A percentile compares a stretch with the other conserved stretches of the same genome.
These are phyloP conservation scores for Drosophila monieri DNA, from an alignment of 2,888 invertebrate genomes.

Conservation along the genomic window DNA sequence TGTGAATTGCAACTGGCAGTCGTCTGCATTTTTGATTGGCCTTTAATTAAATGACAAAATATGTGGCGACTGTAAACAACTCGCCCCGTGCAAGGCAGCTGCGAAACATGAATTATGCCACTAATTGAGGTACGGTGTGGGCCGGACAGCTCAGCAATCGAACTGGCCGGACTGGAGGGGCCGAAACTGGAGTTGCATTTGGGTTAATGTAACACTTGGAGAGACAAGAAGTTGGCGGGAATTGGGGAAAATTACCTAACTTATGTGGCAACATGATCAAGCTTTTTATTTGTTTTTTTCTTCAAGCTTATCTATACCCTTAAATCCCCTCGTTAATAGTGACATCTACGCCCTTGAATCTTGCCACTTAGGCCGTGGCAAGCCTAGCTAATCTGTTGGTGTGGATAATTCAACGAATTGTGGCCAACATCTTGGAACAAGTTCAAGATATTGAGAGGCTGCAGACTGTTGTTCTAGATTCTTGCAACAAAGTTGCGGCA, in stretches of 20 bases:
- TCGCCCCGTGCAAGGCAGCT: slow-evolving; percentile 50
- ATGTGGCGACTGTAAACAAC: slow-evolving; percentile 69
- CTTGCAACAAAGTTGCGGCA: slow-evolving; percentile 72
- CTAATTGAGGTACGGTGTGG: slow-evolving; percentile 68
- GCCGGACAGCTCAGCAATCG: slow-evolving; percentile 26
- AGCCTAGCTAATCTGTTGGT: slow-evolving; percentile 28
- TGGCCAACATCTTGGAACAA: slow-evolving; percentile 43
- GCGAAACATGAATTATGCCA: slow-evolving; percentile 74
- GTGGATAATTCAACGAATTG: slow-evolving; percentile 30
- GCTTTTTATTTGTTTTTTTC: not conserved
- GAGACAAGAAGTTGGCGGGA: slow-evolving; percentile 24
- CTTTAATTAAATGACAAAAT: slow-evolving; percentile 77
- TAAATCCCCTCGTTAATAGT: not conserved
- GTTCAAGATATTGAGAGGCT: slow-evolving; percentile 42
- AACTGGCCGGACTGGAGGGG: slow-evolving; percentile 11
- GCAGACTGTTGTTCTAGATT: slow-evolving; percentile 63
- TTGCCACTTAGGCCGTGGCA: slow-evolving; percentile 18
- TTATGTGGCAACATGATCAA: not conserved
- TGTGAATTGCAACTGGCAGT: slow-evolving; percentile 43
- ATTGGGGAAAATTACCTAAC: slow-evolving; percentile 2
- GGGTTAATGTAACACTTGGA: slow-evolving; percentile 71
- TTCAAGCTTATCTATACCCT: not conserved
- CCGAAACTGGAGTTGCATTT: slow-evolving; percentile 59
- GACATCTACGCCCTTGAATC: slow-evolving; percentile 2
- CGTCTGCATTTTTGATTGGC: slow-evolving; percentile 72